Evolutionary conservation across 2,797 vertebrate genomes (phyloP).

Genomic region (Cossypha niveicapilla): DNA sequence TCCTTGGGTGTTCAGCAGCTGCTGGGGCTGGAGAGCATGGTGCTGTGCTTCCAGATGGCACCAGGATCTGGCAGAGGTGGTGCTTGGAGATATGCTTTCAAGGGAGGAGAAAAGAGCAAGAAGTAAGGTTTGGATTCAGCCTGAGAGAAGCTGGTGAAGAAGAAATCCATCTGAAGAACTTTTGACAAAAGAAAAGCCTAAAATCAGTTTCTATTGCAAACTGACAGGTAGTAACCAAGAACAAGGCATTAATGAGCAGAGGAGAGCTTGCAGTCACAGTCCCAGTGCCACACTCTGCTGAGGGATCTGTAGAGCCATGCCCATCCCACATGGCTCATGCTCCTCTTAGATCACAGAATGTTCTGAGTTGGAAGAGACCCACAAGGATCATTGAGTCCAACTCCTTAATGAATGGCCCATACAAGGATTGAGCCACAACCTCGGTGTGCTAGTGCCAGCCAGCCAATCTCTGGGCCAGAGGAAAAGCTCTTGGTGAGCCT

Average conservation of each 20-base stretch:
- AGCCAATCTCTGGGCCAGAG: not conserved
- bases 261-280: not conserved
- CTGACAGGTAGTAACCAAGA: not conserved
- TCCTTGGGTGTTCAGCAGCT: not conserved
- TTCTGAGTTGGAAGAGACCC: not conserved
- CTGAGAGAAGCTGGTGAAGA: not conserved
- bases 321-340: not conserved
- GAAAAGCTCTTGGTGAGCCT: not conserved
- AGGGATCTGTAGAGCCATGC: not conserved
- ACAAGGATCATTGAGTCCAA: not conserved
- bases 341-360: not conserved
- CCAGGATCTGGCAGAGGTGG: not conserved
- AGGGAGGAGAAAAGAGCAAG: not conserved
- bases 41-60: not conserved
- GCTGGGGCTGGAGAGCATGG: not conserved
- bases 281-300: fast-evolving
- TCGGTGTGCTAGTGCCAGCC: not conserved
- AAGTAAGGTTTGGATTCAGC: not conserved
- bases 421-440: not conserved
- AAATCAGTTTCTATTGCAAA: not conserved
- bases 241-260: not conserved
- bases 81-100: not conserved
- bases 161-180: not conserved
- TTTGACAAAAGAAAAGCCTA: not conserved
- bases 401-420: not conserved